Evolutionary conservation across 2,888 invertebrate species (phyloP).

Genomic region (Panzeria rudis): DNA sequence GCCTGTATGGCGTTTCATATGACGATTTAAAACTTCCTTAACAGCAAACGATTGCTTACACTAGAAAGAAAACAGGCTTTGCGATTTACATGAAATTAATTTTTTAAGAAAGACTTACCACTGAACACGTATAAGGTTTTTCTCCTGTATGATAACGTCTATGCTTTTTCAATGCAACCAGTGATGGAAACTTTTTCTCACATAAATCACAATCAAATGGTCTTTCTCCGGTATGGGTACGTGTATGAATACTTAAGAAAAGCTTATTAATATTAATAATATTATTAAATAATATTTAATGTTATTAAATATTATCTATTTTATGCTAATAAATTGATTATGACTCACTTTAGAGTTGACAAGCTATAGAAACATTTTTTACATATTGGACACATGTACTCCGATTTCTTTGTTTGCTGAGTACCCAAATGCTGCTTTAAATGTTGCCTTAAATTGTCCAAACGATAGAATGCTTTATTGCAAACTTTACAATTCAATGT

Average conservation of each 20-base stretch:
- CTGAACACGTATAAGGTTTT: conserved; percentile 87
- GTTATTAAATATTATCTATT: background rate
- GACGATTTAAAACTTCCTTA: conserved; percentile 92
- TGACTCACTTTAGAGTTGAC: conserved; percentile 84
- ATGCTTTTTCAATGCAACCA: conserved; percentile 91
- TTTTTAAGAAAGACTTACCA: conserved; percentile 83
- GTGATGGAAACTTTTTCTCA: conserved; percentile 88
- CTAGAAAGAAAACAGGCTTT: conserved; percentile 81
- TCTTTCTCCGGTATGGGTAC: conserved; percentile 88
- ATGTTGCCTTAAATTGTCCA: conserved; percentile 90
- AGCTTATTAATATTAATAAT: background rate
- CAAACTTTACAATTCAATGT: conserved; percentile 83
- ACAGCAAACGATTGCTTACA: conserved; percentile 91
- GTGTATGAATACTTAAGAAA: conserved; percentile 85
- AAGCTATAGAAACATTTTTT: conserved; percentile 87
- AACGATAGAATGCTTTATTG: conserved; percentile 84
- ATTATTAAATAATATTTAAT: background rate
- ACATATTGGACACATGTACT: conserved; percentile 87
- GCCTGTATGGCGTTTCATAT: conserved; percentile 87
- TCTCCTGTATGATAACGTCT: conserved; percentile 86
- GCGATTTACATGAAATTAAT: background rate
- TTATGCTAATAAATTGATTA: background rate
- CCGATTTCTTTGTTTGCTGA: conserved; percentile 85
- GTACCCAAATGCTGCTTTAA: conserved; percentile 88
- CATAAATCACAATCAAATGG: conserved; percentile 90